Evolutionary conservation across 2,888 invertebrate species (phyloP), one percentile per base, ranked within the genome.

Genomic region (Acronicta psi): DNA sequence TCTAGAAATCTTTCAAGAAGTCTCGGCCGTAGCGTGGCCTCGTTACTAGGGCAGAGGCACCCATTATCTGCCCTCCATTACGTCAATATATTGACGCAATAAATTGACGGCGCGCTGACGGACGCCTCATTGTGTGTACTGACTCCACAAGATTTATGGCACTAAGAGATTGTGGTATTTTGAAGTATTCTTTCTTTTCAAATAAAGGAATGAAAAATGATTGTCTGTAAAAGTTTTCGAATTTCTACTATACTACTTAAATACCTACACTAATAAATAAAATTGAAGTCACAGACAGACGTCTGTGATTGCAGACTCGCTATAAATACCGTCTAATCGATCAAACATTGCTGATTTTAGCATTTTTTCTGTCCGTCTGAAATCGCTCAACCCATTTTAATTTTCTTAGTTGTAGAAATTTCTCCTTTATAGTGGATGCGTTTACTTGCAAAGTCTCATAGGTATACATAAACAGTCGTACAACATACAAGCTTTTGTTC

Each of bases 61-160:
- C 75, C 47, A 73, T 73, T 77, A 73, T 77, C 75, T 74, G 18
- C 40, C 50, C 18, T 53, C 61, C 54, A 53, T 52, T 54, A 51
- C 57, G 51, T 70, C 78, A 67, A 63, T 61, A 66, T 69, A 77
- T 63, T 55, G 72, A 58, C 52, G 72, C 56, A 55, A 74, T 74
- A 74, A 74, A 74, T 77, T 70, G 71, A 62, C 42, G 62, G 63
- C 60, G 42, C 13, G 36, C 44, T 57, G 75, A 63, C 59, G 49
- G 59, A 37, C 40, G 38, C 57, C 75, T 61, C 55, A 69, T 53
- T 69, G 77, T 65, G 66, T 46, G 47, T 60, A 60, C 44, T 58
- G 53, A 41, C 65, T 61, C 40, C 40, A 45, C 11, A 53, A 55
- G 75, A 73, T 73, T 74, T 69, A 73, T 77, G 11, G 50, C 10